A percentile compares a stretch with the other conserved stretches of the same genome.
phyloP scores from a whole-genome alignment of 2,797 vertebrate species.

The Hylomyscus alleni region DNA sequence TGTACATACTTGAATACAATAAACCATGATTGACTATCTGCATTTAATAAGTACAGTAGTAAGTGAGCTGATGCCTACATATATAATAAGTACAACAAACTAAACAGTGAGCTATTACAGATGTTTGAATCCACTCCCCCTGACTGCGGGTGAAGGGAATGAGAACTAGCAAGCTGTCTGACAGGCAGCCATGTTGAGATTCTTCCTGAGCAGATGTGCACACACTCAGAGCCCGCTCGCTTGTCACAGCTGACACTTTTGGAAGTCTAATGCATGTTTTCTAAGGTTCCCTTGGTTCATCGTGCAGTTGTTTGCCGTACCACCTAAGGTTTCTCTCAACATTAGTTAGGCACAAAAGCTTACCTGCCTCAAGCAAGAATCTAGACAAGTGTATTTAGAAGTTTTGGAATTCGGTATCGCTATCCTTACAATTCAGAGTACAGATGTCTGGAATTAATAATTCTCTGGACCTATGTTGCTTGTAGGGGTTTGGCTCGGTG shows the following conservation, averaged over 20 bases:
- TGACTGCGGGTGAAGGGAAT: conserved; percentile 4
- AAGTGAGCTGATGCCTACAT: background rate
- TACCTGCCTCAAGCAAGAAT: background rate
- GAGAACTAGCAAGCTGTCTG: background rate
- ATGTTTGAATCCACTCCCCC: background rate
- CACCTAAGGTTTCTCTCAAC: background rate
- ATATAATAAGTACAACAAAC: background rate
- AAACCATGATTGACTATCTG: background rate
- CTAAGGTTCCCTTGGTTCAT: background rate
- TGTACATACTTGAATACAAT: background rate
- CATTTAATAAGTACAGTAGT: background rate
- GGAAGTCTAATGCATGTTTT: background rate
- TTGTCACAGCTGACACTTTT: background rate
- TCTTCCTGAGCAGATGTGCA: background rate
- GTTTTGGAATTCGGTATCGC: background rate
- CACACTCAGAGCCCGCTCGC: background rate
- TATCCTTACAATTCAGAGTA: conserved; percentile 26
- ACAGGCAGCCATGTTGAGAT: background rate
- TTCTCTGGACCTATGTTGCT: background rate
- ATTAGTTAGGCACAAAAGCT: background rate
- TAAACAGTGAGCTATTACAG: background rate
- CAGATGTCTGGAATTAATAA: background rate
- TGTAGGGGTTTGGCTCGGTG: background rate
- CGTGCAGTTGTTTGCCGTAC: background rate
- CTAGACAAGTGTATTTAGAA: background rate